Evolutionary conservation across 2,113 vertebrate genomes (phyloP).

Genomic region (Apodemus speciosus): DNA sequence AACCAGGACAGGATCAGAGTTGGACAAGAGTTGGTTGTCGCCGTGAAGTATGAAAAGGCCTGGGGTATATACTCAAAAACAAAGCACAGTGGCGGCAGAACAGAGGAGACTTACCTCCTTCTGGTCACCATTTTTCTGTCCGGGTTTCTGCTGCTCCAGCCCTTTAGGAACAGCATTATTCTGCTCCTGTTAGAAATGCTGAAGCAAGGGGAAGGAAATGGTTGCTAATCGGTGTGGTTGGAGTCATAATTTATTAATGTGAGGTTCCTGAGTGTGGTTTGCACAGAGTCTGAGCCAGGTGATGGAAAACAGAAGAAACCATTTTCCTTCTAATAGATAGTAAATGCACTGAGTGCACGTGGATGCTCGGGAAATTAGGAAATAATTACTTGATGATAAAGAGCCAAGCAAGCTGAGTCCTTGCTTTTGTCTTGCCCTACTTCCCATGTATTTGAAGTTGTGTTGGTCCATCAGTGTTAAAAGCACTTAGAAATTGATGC

Average conservation of each 20-base stretch:
- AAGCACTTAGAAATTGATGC: slow-evolving; percentile 59
- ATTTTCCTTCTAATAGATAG: slow-evolving; percentile 70
- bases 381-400: slow-evolving; percentile 67
- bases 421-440: not conserved
- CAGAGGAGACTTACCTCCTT: slow-evolving; percentile 6
- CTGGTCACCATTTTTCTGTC: slow-evolving; percentile 26
- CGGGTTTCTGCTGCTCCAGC: slow-evolving; percentile 11
- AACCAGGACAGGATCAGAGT: not conserved
- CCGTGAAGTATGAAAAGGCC: not conserved
- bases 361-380: slow-evolving; percentile 60
- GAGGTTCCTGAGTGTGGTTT: slow-evolving; percentile 44
- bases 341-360: slow-evolving; percentile 44
- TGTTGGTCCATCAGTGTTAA: slow-evolving; percentile 60
- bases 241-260: slow-evolving; percentile 64
- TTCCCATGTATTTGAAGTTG: slow-evolving; percentile 68
- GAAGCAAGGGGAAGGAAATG: slow-evolving; percentile 66
- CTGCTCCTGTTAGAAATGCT: slow-evolving; percentile 54
- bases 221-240: slow-evolving; percentile 59
- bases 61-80: not conserved
- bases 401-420: slow-evolving; percentile 23
- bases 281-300: slow-evolving; percentile 59
- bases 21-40: not conserved
- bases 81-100: not conserved
- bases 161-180: slow-evolving; percentile 39
- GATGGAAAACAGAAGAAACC: slow-evolving; percentile 62